These are phyloP conservation scores for Pseudopleuronectes americanus DNA, from an alignment of 2,797 vertebrate genomes.

Conservation along the genomic window DNA sequence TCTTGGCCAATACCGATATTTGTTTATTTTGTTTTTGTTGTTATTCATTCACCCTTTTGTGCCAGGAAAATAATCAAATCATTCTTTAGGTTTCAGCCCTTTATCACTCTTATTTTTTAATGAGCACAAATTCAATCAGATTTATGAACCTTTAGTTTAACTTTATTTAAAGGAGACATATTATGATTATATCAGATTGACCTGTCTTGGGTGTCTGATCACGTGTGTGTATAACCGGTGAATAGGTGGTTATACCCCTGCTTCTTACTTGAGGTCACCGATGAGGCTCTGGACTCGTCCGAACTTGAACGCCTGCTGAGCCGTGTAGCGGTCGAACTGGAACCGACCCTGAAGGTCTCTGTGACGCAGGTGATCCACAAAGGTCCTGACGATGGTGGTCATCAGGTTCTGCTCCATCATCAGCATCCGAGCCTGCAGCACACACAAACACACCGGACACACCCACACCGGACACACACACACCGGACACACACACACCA, in stretches of 20 bases:
- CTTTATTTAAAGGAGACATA: no score
- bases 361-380: constrained; percentile 94
- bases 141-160: no score
- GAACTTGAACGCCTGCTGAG: constrained; percentile 96
- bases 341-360: constrained; percentile 94
- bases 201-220: no score
- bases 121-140: no score
- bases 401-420: constrained; percentile 95
- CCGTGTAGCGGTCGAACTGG: constrained; percentile 96
- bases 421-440: constrained; percentile 91
- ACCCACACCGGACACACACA: background rate
- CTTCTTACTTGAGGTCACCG: constrained; percentile 81
- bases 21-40: no score
- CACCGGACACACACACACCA: constrained; percentile 20
- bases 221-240: no score
- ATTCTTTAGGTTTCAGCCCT: no score
- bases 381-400: constrained; percentile 95
- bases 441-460: constrained; percentile 7
- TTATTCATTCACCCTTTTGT: no score
- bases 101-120: no score
- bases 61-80: no score
- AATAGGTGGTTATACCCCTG: background rate
- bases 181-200: no score
- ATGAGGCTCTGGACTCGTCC: constrained; percentile 95
- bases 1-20: no score